Base-by-base conservation (phyloP, 2,113 vertebrate genomes). In the Salvelinus namaycush region DNA sequence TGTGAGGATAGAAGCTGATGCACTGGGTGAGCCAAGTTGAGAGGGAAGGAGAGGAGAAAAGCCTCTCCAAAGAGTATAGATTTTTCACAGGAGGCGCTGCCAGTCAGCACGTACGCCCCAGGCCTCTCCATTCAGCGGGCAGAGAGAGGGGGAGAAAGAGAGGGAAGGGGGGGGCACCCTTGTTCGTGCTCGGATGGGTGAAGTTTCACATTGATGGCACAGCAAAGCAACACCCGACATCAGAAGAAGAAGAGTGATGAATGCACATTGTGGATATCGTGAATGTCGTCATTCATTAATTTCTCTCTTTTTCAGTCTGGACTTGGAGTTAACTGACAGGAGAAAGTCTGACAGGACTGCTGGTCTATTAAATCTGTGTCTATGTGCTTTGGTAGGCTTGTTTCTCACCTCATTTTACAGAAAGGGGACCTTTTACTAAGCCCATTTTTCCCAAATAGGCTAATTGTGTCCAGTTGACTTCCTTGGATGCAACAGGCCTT, bases 401-500 rank as follows among this genome's bases (percentile, higher is more conserved):
- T 80, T 81, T 79, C 72, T 79, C 76, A 72, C 75, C 81, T 83
- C 75, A 74, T 88, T 81, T 82, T 79, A 68, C 54, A 4, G 76
- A 76, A 79, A 64, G 75, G 49, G 77, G 72, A 69, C 76, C 78
- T 87, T 84, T 65, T 79, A 83, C 81, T 70, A 78, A 78, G 81
- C 60, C 62, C 79, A 66, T 76, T 78, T 82, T 78, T 79, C 83
- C 70, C 57, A 89, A 90, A 87, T 79, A 68, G 86, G 79, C 83
- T 87, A 87, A 90, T 91, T 91, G 89, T 86, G 87, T 89, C 83
- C 87, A 90, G 83, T 83, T 89, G 87, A 92, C 89, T 92, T 90
- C 83, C 80, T 89, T 76, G 78, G 86, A 90, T 87, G 84, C 89
- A 92, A 79, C 82, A 79, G 85, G 78, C 84, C 84, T 91, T 83